These are phyloP conservation scores for Fratercula arctica DNA, from an alignment of 2,797 vertebrate genomes.

Conservation along the genomic window DNA sequence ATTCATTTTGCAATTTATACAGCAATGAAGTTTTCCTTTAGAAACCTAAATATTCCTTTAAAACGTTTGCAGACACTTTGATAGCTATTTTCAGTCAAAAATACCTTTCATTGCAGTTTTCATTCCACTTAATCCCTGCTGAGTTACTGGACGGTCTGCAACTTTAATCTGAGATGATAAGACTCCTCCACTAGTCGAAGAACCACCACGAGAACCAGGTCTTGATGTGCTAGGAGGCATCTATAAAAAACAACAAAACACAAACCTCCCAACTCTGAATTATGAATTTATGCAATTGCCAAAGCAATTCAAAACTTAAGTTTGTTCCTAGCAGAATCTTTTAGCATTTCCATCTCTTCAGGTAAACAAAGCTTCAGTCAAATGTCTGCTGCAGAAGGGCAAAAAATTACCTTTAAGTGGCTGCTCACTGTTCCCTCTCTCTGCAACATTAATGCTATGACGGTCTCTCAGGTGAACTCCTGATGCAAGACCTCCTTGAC, in stretches of 20 bases:
- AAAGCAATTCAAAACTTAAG: not conserved
- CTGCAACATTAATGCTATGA: not conserved
- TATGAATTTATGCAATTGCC: not conserved
- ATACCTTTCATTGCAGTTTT: constrained; percentile 94
- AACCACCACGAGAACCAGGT: constrained; percentile 81
- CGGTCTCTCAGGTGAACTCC: not conserved
- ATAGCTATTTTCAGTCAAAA: not conserved
- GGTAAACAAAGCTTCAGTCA: not conserved
- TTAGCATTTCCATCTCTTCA: not conserved
- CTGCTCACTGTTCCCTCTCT: not conserved
- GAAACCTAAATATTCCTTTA: not conserved
- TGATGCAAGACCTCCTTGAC: not conserved
- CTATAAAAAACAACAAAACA: constrained; percentile 62
- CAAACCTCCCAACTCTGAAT: not conserved
- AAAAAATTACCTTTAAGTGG: not conserved
- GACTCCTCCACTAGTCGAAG: constrained; percentile 78
- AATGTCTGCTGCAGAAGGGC: not conserved
- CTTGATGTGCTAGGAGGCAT: constrained; percentile 87
- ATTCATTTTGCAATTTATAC: not conserved
- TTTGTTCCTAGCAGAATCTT: not conserved
- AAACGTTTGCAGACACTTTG: not conserved
- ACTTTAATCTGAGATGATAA: constrained; percentile 93
- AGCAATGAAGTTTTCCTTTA: not conserved
- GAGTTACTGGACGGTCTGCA: constrained; percentile 94
- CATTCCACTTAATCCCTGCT: constrained; percentile 97